phyloP scores from a whole-genome alignment of 2,888 invertebrate species.

The Plemyria rubiginata region DNA sequence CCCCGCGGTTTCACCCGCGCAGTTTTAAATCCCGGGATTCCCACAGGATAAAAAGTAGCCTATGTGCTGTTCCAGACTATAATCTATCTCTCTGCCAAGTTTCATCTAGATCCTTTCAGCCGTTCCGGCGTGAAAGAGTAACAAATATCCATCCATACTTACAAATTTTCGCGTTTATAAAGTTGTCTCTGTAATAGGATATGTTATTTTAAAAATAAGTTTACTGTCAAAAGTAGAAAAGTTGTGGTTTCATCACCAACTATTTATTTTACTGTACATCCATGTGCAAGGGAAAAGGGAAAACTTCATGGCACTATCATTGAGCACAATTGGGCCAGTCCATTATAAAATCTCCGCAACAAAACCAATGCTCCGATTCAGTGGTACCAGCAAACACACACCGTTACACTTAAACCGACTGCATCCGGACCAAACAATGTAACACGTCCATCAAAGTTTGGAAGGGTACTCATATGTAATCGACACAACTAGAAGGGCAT shows the following conservation, averaged over 20 bases:
- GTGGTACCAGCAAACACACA: slow-evolving; percentile 24
- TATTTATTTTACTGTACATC: no score
- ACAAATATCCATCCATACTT: no score
- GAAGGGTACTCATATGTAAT: slow-evolving; percentile 77
- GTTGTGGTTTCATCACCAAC: neutral
- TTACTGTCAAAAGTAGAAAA: neutral
- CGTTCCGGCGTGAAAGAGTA: no score
- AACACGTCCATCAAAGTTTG: slow-evolving; percentile 80
- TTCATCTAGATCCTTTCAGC: no score
- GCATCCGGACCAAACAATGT: slow-evolving; percentile 66
- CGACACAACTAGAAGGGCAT: slow-evolving; percentile 81
- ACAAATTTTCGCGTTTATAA: no score
- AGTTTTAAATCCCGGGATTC: no score
- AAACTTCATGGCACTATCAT: neutral
- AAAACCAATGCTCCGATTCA: slow-evolving; percentile 21
- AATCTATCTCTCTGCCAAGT: no score
- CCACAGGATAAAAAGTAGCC: no score
- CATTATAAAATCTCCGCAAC: slow-evolving; percentile 31
- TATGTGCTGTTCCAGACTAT: no score
- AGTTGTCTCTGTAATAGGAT: neutral
- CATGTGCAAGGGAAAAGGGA: neutral
- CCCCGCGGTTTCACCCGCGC: no score
- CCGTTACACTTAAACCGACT: slow-evolving; percentile 51
- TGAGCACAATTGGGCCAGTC: slow-evolving; percentile 6
- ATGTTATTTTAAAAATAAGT: neutral